Evolutionary conservation across 2,797 vertebrate species (phyloP).

Genomic region (Odontamblyopus rebecca): DNA sequence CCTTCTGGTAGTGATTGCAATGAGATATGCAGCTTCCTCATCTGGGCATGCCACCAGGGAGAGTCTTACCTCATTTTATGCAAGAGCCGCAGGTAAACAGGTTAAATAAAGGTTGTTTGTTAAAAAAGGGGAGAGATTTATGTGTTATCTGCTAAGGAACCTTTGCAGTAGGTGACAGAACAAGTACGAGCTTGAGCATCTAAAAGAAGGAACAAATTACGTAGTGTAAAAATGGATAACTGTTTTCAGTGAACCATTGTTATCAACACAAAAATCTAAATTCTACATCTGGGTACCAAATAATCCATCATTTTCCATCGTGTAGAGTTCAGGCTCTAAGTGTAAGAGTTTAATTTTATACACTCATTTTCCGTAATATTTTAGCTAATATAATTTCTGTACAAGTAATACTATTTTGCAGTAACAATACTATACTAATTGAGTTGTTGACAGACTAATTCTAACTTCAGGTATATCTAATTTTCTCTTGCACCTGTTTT

Average conservation of each 20-base stretch:
- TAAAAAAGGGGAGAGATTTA: constrained; percentile 54
- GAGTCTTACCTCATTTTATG: constrained; percentile 57
- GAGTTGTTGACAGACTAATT: neutral
- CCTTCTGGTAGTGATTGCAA: constrained; percentile 72
- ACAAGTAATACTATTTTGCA: too few species aligned
- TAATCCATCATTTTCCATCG: neutral
- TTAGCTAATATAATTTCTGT: too few species aligned
- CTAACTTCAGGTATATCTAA: neutral
- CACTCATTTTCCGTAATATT: neutral
- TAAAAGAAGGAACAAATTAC: constrained; percentile 18
- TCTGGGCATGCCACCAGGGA: constrained; percentile 65
- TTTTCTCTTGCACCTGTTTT: constrained; percentile 21
- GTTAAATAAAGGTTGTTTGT: constrained; percentile 67
- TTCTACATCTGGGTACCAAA: too few species aligned
- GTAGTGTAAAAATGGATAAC: neutral
- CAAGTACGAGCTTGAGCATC: constrained; percentile 18
- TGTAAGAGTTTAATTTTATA: neutral
- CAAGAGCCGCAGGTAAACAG: constrained; percentile 61
- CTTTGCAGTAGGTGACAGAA: constrained; percentile 18
- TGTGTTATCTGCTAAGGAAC: constrained; percentile 42
- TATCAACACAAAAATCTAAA: constrained; percentile 1
- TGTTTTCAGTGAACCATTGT: neutral
- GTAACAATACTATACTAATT: too few species aligned
- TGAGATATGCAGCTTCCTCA: constrained; percentile 69
- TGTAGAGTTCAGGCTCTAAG: neutral